phyloP scores from a whole-genome alignment of 2,797 vertebrate genomes.

The Channa striata region DNA sequence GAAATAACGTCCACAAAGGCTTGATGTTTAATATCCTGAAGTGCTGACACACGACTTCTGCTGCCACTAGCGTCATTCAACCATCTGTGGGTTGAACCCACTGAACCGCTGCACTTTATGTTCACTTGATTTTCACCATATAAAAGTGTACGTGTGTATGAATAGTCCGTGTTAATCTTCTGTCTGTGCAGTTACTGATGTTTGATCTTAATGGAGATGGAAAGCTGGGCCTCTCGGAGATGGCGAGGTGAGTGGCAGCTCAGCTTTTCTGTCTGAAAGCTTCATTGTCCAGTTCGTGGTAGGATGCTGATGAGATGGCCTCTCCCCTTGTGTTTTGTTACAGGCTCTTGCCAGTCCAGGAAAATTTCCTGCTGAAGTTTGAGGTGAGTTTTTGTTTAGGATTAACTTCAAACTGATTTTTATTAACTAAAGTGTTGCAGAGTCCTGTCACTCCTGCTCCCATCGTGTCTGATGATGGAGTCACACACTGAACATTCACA shows the following conservation, averaged over 20 bases:
- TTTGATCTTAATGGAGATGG: conserved; percentile 97
- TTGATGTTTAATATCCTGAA: conserved; percentile 27
- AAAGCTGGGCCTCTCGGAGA: conserved; percentile 96
- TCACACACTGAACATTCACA: conserved; percentile 6
- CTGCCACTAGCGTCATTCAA: conserved; percentile 17
- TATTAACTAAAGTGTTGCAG: not conserved
- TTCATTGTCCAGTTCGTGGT: not conserved
- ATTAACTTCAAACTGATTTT: not conserved
- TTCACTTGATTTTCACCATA: no score
- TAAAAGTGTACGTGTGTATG: no score
- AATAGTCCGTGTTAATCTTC: conserved; percentile 26
- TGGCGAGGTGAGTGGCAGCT: conserved; percentile 90
- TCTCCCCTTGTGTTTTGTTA: conserved; percentile 45
- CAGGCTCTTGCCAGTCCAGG: conserved; percentile 94
- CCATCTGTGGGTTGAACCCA: conserved; percentile 27
- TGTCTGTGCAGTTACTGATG: conserved; percentile 89
- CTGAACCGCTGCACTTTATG: conserved; percentile 5
- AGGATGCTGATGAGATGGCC: conserved; percentile 3
- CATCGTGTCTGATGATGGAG: not conserved
- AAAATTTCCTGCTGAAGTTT: conserved; percentile 96
- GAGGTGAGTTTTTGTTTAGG: conserved; percentile 83
- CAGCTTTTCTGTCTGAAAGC: not conserved
- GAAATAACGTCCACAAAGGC: conserved; percentile 5
- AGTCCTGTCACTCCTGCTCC: no score
- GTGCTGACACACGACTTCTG: conserved; percentile 34